phyloP scores from a whole-genome alignment of 1,140 invertebrate genomes.

The Drosophila ironensis region DNA sequence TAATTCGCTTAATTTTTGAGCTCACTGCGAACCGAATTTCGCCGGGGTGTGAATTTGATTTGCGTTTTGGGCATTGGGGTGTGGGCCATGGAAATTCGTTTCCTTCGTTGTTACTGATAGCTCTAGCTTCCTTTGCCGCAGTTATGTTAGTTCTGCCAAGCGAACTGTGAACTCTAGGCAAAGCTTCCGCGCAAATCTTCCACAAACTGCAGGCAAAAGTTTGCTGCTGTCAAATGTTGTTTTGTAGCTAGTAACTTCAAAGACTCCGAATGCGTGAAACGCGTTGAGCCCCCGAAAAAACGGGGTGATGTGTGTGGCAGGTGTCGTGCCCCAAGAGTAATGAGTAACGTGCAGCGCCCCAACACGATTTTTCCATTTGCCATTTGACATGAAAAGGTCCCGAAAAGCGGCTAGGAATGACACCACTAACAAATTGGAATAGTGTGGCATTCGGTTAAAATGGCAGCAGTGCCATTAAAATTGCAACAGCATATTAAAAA shows the following conservation, averaged over 20 bases:
- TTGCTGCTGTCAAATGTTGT: constrained; percentile 4
- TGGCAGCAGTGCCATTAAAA: constrained; percentile 36
- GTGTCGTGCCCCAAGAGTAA: constrained; percentile 19
- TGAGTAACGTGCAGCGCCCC: constrained; percentile 9
- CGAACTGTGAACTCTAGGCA: constrained; percentile 23
- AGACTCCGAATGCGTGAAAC: constrained; percentile 20
- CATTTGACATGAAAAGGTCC: constrained; percentile 18
- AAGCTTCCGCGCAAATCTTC: constrained; percentile 44
- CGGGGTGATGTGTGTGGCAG: constrained; percentile 13
- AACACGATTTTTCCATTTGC: constrained; percentile 41
- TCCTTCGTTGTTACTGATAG: constrained; percentile 3
- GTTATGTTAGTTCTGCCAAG: constrained; percentile 11
- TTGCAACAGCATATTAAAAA: constrained; percentile 50
- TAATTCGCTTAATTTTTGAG: constrained; percentile 48
- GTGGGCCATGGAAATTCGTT: constrained; percentile 21
- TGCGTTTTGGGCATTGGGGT: not conserved
- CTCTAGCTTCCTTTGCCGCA: not conserved
- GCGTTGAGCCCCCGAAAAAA: constrained; percentile 17
- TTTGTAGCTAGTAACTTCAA: constrained; percentile 30
- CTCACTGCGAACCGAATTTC: constrained; percentile 37
- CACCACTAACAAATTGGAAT: constrained; percentile 16
- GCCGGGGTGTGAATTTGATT: constrained; percentile 6
- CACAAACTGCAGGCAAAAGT: constrained; percentile 28
- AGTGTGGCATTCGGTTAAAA: constrained; percentile 12
- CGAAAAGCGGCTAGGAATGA: not conserved